A percentile compares a stretch with the other conserved stretches of the same genome.
phyloP scores from a whole-genome alignment of 2,797 vertebrate genomes.

The Scyliorhinus canicula region DNA sequence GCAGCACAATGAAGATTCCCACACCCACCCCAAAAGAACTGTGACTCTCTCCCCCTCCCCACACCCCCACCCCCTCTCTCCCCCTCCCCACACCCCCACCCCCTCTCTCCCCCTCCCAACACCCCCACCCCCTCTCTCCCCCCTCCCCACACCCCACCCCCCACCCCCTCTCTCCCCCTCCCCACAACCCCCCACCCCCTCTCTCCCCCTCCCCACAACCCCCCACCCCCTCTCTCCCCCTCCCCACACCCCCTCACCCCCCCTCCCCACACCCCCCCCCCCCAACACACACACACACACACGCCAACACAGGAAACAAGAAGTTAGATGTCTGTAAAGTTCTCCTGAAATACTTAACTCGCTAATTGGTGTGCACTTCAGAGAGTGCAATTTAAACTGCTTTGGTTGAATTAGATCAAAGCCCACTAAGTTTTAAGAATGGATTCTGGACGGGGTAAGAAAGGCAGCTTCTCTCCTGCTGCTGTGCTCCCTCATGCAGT shows the following conservation, averaged over 20 bases:
- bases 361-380: constrained; percentile 4
- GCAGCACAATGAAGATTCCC: background rate
- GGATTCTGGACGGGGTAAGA: background rate
- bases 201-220: too few relatives aligned
- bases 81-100: too few relatives aligned
- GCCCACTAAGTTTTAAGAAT: constrained; percentile 2
- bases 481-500: background rate
- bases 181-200: too few relatives aligned
- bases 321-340: background rate
- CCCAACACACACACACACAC: too few relatives aligned
- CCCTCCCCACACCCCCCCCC: background rate
- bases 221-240: too few relatives aligned
- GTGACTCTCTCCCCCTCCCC: too few relatives aligned
- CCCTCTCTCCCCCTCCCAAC: too few relatives aligned
- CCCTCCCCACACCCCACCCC: too few relatives aligned
- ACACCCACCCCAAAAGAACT: background rate
- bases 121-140: too few relatives aligned
- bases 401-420: constrained; percentile 22
- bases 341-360: background rate
- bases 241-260: background rate
- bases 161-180: too few relatives aligned
- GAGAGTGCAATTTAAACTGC: background rate
- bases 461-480: background rate
- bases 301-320: background rate
- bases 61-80: too few relatives aligned